Evolutionary conservation across 2,888 invertebrate genomes (phyloP), one percentile per base, ranked within the genome.

Genomic region (Chymomyza procnemis): DNA sequence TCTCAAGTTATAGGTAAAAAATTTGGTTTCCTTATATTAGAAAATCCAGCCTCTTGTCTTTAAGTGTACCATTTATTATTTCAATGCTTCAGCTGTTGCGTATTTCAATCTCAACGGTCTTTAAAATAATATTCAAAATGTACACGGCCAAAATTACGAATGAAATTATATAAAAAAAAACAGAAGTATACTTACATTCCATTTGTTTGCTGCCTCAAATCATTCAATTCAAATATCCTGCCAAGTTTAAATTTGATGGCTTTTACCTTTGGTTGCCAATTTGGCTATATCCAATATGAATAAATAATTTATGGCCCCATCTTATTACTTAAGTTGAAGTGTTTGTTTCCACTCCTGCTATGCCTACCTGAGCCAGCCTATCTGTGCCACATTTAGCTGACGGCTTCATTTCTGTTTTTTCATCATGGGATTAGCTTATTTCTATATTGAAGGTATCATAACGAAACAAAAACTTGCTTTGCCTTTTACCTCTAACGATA

Each of bases 401-500:
- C 34, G 9, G 3, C 34, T 41, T 41, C 34, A 41, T 41, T 41
- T 41, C 34, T 41, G 34, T 41, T 41, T 12, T 41, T 12, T 9
- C n/a, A n/a, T 41, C 12, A 41, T 12, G 34, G 34, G 34, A 41
- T 41, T 41, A 12, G 34, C 12, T 41, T 41, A 41, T 41, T 41
- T 41, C 34, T 41, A 61, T 59, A 62, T 41, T 71, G 47, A 66
- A 67, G 71, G 75, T 67, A 78, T 64, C 64, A 55, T 48, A 19
- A 34, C 4, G 34, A 41, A 41, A 41, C 34, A 12, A 26, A n/a
- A 62, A 64, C 26, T 52, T 48, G 50, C 62, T 70, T 54, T 65
- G 66, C 54, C 61, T 64, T 19, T 9, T 30, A 61, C 50, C 46
- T 55, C 55, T 66, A 67, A 77, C 64, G 67, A 46, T 61, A 74